A percentile compares a stretch with the other conserved stretches of the same genome.
These are phyloP conservation scores for Dione juno DNA, from an alignment of 2,888 invertebrate genomes.

Conservation along the genomic window DNA sequence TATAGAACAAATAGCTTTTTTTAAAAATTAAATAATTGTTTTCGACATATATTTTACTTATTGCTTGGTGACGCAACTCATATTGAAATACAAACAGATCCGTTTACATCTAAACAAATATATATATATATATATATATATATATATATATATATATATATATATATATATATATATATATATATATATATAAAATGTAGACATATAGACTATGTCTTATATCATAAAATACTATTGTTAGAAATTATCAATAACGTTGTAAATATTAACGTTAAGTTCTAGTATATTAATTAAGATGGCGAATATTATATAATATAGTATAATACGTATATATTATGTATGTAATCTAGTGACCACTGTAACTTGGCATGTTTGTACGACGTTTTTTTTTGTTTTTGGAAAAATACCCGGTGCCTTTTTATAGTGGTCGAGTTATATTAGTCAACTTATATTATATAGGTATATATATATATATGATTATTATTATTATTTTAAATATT, in stretches of 20 bases:
- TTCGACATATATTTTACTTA: no score
- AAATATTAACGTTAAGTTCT: slow-evolving; percentile 58
- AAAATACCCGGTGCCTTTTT: slow-evolving; percentile 50
- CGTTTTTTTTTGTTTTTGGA: slow-evolving; percentile 15
- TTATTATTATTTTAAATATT: slow-evolving; percentile 63
- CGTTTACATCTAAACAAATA: background rate
- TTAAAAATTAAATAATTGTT: no score
- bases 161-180: no score
- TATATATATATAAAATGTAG: no score
- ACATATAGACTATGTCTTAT: background rate
- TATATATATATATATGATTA: slow-evolving; percentile 12
- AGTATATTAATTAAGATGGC: background rate
- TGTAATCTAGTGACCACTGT: slow-evolving; percentile 61
- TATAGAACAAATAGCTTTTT: no score
- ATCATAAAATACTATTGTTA: slow-evolving; percentile 7
- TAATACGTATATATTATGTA: slow-evolving; percentile 68
- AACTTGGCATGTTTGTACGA: slow-evolving; percentile 45
- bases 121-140: background rate
- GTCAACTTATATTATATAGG: slow-evolving; percentile 54
- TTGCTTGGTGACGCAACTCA: background rate
- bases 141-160: background rate
- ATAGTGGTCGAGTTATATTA: slow-evolving; percentile 58
- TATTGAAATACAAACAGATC: background rate
- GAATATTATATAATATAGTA: slow-evolving; percentile 45
- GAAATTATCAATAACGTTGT: slow-evolving; percentile 42